phyloP scores from a whole-genome alignment of 2,888 invertebrate species.

The Xylota segnis region DNA sequence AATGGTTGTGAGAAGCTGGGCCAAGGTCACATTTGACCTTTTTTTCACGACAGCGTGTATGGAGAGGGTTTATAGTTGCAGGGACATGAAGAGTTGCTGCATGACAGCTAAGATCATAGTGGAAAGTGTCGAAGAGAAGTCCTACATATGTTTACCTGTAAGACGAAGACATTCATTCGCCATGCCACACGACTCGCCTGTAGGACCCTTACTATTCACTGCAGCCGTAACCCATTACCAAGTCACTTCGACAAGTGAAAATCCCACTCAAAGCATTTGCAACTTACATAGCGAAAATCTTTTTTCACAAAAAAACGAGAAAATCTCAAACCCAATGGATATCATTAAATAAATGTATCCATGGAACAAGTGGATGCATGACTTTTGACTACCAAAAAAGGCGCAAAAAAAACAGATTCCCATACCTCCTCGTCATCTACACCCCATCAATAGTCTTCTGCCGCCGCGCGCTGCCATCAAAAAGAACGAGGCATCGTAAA shows the following conservation, averaged over 20 bases:
- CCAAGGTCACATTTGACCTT: too few species aligned
- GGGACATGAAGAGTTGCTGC: too few species aligned
- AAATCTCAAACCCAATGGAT: constrained; percentile 63
- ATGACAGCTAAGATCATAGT: too few species aligned
- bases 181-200: neutral
- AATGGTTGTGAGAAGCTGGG: too few species aligned
- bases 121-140: too few species aligned
- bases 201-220: neutral
- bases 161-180: too few species aligned
- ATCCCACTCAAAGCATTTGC: neutral
- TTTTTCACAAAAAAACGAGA: constrained; percentile 1
- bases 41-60: too few species aligned
- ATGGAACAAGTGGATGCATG: constrained; percentile 56
- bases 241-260: constrained; percentile 24
- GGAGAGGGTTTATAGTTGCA: too few species aligned
- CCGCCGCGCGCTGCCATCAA: constrained; percentile 49
- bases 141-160: too few species aligned
- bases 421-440: constrained; percentile 43
- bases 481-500: constrained; percentile 62
- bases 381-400: constrained; percentile 45
- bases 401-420: constrained; percentile 23
- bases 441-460: constrained; percentile 37
- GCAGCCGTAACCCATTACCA: neutral
- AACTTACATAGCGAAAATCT: neutral
- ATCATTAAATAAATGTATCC: constrained; percentile 75